Conservation (phyloP, 2,888 invertebrate genomes). For the Drosophila atripex region DNA sequence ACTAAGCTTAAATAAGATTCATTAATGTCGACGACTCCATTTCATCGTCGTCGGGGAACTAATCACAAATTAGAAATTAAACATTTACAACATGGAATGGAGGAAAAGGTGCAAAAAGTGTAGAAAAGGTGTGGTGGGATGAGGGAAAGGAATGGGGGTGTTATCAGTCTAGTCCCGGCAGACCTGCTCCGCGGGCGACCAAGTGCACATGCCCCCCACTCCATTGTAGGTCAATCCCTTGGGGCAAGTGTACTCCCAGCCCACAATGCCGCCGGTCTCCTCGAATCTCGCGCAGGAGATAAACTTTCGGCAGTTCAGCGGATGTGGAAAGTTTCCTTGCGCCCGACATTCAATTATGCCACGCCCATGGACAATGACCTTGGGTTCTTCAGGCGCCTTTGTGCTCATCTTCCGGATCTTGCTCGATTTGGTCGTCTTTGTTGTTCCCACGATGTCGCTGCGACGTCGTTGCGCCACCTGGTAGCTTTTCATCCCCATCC, state of each 20-base stretch:
- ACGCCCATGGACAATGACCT: constrained; percentile 87
- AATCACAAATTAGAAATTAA: constrained; percentile 46
- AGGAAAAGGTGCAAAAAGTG: neutral
- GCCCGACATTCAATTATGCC: constrained; percentile 93
- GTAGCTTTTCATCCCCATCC: constrained; percentile 84
- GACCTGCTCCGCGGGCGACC: constrained; percentile 88
- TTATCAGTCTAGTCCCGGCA: constrained; percentile 86
- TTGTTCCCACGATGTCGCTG: constrained; percentile 12
- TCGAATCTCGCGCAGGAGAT: constrained; percentile 95
- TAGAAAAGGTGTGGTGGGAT: neutral
- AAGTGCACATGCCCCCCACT: constrained; percentile 95
- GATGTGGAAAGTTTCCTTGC: constrained; percentile 96
- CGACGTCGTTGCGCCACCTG: constrained; percentile 59
- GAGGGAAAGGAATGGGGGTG: neutral
- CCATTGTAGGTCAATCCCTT: constrained; percentile 94
- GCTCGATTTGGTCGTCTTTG: neutral
- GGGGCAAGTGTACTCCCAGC: constrained; percentile 95
- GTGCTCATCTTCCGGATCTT: neutral
- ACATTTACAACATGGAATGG: constrained; percentile 40
- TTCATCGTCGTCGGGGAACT: constrained; percentile 25
- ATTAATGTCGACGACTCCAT: constrained; percentile 34
- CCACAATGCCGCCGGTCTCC: constrained; percentile 90
- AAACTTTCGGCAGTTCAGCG: constrained; percentile 94
- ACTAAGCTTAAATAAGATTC: constrained; percentile 49
- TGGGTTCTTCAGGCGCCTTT: constrained; percentile 47